phyloP scores from a whole-genome alignment of 2,113 vertebrate genomes.

The Stercorarius parasiticus region DNA sequence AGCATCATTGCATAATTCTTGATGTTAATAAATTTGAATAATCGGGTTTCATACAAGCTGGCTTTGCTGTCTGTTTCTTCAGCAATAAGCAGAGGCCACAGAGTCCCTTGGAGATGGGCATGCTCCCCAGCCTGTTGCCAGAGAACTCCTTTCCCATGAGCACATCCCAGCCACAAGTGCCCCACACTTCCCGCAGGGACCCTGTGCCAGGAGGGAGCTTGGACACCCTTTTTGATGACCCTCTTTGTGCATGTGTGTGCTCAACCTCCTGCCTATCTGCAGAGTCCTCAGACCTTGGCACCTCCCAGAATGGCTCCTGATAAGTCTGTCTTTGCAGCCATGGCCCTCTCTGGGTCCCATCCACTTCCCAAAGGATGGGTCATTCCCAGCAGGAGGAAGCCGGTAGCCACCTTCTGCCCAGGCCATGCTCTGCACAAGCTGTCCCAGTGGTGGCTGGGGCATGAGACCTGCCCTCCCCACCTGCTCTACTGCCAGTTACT shows the following conservation, averaged over 20 bases:
- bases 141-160: not conserved
- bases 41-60: conserved; percentile 87
- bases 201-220: not conserved
- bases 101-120: not conserved
- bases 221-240: not conserved
- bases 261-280: not conserved
- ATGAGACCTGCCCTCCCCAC: not conserved
- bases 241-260: not conserved
- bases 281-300: not conserved
- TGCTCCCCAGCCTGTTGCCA: not conserved
- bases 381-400: not conserved
- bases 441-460: not conserved
- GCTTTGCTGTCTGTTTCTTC: conserved; percentile 75
- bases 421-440: not conserved
- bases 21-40: conserved; percentile 98
- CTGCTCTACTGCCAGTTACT: not conserved
- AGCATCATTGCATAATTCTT: conserved; percentile 88
- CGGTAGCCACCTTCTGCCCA: not conserved
- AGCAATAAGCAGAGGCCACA: not conserved
- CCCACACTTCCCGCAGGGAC: accelerated
- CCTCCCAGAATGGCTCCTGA: not conserved
- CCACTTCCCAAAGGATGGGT: not conserved
- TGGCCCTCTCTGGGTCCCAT: not conserved
- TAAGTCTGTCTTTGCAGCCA: not conserved
- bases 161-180: not conserved